A percentile compares a stretch with the other conserved stretches of the same genome.
These are phyloP conservation scores for Trinorchestia longiramus DNA, from an alignment of 1,140 invertebrate genomes.

Conservation along the genomic window DNA sequence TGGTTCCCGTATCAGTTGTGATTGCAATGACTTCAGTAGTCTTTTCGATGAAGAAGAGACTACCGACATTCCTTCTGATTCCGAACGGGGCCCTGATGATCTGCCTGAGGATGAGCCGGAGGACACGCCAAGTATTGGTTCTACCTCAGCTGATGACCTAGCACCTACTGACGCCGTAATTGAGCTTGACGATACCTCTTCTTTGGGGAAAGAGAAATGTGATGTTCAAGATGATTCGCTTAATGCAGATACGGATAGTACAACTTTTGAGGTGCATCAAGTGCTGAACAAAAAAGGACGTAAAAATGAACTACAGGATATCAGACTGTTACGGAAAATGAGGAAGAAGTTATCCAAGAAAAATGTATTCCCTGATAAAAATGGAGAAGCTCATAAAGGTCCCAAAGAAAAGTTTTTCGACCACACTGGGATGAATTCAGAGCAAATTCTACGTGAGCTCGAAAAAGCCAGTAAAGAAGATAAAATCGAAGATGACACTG, in stretches of 20 bases:
- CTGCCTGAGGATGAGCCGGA: neutral
- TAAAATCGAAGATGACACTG: neutral
- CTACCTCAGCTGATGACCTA: neutral
- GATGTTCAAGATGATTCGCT: neutral
- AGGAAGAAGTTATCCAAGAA: neutral
- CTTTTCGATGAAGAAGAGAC: neutral
- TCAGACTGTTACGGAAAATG: neutral
- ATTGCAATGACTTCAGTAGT: neutral
- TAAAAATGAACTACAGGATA: neutral
- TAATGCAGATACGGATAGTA: neutral
- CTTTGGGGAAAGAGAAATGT: neutral
- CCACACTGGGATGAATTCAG: constrained; percentile 21
- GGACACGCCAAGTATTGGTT: neutral
- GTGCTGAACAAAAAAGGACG: neutral
- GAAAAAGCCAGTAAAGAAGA: neutral
- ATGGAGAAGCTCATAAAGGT: neutral
- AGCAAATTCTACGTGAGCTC: neutral
- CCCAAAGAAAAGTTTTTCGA: neutral
- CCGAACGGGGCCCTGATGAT: neutral
- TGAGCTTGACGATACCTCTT: neutral
- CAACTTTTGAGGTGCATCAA: neutral
- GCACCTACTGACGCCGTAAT: neutral
- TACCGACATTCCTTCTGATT: neutral
- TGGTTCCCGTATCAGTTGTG: neutral
- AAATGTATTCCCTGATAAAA: neutral